These are phyloP conservation scores for Gerosis bhagava DNA, from an alignment of 2,888 invertebrate species.

Conservation along the genomic window DNA sequence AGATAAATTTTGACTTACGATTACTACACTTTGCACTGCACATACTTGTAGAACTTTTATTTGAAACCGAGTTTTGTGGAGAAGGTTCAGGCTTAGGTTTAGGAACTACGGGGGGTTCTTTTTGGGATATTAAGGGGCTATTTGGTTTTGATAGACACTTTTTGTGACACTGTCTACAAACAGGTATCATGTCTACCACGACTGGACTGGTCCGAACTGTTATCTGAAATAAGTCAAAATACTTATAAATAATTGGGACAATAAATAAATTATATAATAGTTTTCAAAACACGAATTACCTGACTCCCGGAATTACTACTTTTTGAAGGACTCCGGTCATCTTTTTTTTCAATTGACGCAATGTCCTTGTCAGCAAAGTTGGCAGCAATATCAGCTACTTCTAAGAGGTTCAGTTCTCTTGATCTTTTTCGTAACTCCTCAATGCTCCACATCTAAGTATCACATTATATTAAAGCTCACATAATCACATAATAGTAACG, in stretches of 20 bases:
- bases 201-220: conserved; percentile 90
- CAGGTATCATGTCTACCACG: conserved; percentile 87
- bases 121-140: conserved; percentile 73
- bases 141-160: conserved; percentile 86
- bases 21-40: conserved; percentile 70
- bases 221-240: conserved; percentile 69
- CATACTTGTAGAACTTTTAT: conserved; percentile 63
- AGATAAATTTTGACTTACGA: conserved; percentile 62
- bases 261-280: too few species aligned
- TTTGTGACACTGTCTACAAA: conserved; percentile 90
- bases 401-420: conserved; percentile 84
- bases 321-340: conserved; percentile 86
- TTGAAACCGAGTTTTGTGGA: conserved; percentile 65
- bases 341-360: conserved; percentile 68
- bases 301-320: conserved; percentile 91
- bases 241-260: too few species aligned
- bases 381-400: conserved; percentile 66
- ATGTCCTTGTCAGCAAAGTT: conserved; percentile 56
- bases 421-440: conserved; percentile 88
- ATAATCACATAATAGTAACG: too few species aligned
- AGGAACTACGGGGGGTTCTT: conserved; percentile 57
- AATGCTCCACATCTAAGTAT: conserved; percentile 84
- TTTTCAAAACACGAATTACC: conserved; percentile 61
- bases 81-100: conserved; percentile 64
- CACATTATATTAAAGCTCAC: background rate